Evolutionary conservation across 2,888 invertebrate species (phyloP).

Genomic region (Archips crataeganus): DNA sequence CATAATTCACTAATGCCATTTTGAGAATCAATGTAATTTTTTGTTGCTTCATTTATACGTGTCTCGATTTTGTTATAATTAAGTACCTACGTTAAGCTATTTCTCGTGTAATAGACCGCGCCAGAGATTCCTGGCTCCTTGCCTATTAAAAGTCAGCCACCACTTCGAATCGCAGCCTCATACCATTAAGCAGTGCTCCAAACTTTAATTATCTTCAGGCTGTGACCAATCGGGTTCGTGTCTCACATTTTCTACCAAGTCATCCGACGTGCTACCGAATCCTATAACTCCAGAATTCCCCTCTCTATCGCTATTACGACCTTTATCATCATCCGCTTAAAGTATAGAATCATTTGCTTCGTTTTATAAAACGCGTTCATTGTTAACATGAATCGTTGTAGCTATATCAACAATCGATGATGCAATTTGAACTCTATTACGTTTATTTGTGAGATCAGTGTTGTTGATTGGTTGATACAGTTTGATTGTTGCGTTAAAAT

Average conservation of each 20-base stretch:
- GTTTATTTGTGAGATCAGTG: constrained; percentile 61
- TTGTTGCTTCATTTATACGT: constrained; percentile 43
- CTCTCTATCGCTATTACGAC: constrained; percentile 51
- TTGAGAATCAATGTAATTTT: constrained; percentile 36
- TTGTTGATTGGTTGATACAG: constrained; percentile 56
- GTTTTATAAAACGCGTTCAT: constrained; percentile 57
- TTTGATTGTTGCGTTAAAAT: constrained; percentile 62
- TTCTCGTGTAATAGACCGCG: constrained; percentile 60
- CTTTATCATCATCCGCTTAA: constrained; percentile 59
- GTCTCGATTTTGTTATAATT: constrained; percentile 41
- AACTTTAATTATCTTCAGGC: constrained; percentile 85
- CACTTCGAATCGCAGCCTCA: constrained; percentile 81
- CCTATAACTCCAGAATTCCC: constrained; percentile 61
- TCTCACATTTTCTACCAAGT: constrained; percentile 82
- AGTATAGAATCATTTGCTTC: constrained; percentile 61
- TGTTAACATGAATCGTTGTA: constrained; percentile 65
- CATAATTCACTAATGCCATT: constrained; percentile 54
- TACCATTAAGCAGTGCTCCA: constrained; percentile 84
- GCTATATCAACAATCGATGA: constrained; percentile 58
- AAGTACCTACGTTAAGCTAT: constrained; percentile 46
- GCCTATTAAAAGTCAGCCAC: constrained; percentile 83
- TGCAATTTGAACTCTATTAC: constrained; percentile 74
- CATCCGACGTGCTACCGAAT: constrained; percentile 85
- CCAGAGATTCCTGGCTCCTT: constrained; percentile 81
- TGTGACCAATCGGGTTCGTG: constrained; percentile 86